A percentile compares a stretch with the other conserved stretches of the same genome.
Evolutionary conservation across 2,797 vertebrate genomes (phyloP).

Genomic region (Aeoliscus strigatus): DNA sequence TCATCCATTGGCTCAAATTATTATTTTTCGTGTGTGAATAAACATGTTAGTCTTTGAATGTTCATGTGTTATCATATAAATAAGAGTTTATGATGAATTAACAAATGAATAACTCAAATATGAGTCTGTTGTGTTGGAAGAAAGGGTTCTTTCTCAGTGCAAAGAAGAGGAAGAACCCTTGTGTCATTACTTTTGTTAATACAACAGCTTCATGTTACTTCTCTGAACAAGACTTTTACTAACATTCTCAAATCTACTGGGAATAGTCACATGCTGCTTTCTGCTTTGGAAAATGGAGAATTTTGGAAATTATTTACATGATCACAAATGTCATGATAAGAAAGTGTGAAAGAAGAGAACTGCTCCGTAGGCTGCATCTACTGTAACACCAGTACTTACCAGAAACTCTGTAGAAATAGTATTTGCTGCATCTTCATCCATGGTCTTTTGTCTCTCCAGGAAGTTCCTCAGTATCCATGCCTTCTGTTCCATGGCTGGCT

Average conservation of each 20-base stretch:
- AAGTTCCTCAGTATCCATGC: slow-evolving; percentile 76
- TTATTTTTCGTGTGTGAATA: not conserved
- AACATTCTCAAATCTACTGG: slow-evolving; percentile 6
- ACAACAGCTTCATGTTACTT: slow-evolving; percentile 6
- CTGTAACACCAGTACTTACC: slow-evolving; percentile 60
- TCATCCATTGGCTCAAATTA: slow-evolving; percentile 14
- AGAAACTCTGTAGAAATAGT: slow-evolving; percentile 71
- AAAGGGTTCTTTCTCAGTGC: slow-evolving; percentile 25
- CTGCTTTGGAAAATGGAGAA: not conserved
- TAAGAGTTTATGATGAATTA: not conserved
- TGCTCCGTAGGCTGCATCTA: too few relatives aligned
- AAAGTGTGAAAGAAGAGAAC: not conserved
- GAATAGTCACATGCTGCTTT: too few relatives aligned
- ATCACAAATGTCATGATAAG: slow-evolving; percentile 1
- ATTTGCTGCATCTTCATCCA: slow-evolving; percentile 54
- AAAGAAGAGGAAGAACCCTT: slow-evolving; percentile 60
- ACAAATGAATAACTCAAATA: not conserved
- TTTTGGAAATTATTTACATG: not conserved
- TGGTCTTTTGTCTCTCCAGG: slow-evolving; percentile 72
- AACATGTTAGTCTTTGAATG: not conserved
- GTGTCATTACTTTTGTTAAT: not conserved
- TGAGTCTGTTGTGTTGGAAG: not conserved
- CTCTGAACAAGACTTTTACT: slow-evolving; percentile 12
- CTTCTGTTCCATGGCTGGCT: slow-evolving; percentile 80
- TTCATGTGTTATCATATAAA: not conserved